phyloP scores from a whole-genome alignment of 2,888 invertebrate species.

The Calameuta idolon region DNA sequence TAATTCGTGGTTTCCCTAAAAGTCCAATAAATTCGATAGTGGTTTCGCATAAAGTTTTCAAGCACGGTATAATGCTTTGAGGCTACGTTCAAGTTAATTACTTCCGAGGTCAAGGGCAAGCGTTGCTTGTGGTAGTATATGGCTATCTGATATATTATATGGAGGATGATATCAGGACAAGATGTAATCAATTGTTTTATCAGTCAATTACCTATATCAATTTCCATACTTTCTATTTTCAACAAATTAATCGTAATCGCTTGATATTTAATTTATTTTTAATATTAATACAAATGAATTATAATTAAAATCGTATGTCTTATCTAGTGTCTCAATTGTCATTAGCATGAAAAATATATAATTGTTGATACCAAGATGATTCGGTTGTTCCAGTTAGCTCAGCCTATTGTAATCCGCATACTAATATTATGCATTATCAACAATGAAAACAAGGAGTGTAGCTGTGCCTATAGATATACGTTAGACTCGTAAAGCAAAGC shows the following conservation, averaged over 20 bases:
- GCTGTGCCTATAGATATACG: background rate
- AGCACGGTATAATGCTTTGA: background rate
- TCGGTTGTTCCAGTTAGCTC: background rate
- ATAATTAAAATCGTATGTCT: background rate
- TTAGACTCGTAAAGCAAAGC: background rate
- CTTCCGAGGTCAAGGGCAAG: background rate
- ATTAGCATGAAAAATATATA: background rate
- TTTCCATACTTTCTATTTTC: background rate
- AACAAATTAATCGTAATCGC: too few species aligned
- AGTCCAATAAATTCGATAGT: slow-evolving; percentile 3
- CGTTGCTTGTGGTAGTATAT: background rate
- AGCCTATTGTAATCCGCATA: background rate
- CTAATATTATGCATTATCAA: background rate
- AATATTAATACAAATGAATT: background rate
- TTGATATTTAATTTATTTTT: too few species aligned
- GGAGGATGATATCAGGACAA: background rate
- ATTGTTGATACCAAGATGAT: too few species aligned
- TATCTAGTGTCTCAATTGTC: background rate
- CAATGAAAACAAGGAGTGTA: background rate
- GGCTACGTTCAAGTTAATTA: background rate
- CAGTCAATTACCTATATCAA: background rate
- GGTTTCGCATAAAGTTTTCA: background rate
- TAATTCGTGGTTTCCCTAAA: background rate
- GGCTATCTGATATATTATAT: background rate
- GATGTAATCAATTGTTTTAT: background rate